Base-by-base conservation (phyloP, 2,888 invertebrate species). In the Disparrhopalites patrizii region DNA sequence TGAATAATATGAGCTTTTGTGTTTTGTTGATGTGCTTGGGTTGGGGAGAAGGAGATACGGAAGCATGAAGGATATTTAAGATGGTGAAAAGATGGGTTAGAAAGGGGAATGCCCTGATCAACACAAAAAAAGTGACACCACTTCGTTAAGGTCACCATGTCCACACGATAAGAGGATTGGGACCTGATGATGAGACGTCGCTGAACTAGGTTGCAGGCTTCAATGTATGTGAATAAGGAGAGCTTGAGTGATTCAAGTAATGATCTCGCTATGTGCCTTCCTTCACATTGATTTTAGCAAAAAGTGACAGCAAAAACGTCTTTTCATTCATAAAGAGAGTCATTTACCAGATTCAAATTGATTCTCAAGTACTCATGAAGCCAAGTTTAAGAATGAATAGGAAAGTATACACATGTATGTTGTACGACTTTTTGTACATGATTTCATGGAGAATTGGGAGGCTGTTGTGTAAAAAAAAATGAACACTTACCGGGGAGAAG, bases 61-160 rank as follows among this genome's bases (percentile, higher is more conserved):
- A 40, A 52, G 52, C 18, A 36, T 13, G 13, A 47, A 30, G 27
- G 3, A 40, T n/a, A n/a, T n/a, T n/a, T n/a, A n/a, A 31, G 40
- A 36, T 23, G 38, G 28, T n/a, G 15, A 15, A 33, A 25, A 62
- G 62, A 25, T 23, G 40, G 27, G 33, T 13, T 23, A 15, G 25
- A 63, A 47, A 55, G 63, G 63, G 47, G 55, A 63, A 55, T 63
- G 63, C 55, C 63, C 63, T 36, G 30, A 62, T 43, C n/a, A n/a
- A n/a, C 43, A 5, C 4, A 13, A 28, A 62, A 62, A 54, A 55
- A 54, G 54, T 63, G 54, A 63, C 63, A 63, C 55, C 43, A 38
- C 43, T 13, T 55, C 63, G 55, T 43, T 63, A 55, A 55, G 63
- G 63, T 63, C 63, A 63, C 54, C 54, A 43, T 55, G 47, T 43